These are phyloP conservation scores for Gorsachius goisagi DNA, from an alignment of 2,113 vertebrate genomes.

Conservation along the genomic window DNA sequence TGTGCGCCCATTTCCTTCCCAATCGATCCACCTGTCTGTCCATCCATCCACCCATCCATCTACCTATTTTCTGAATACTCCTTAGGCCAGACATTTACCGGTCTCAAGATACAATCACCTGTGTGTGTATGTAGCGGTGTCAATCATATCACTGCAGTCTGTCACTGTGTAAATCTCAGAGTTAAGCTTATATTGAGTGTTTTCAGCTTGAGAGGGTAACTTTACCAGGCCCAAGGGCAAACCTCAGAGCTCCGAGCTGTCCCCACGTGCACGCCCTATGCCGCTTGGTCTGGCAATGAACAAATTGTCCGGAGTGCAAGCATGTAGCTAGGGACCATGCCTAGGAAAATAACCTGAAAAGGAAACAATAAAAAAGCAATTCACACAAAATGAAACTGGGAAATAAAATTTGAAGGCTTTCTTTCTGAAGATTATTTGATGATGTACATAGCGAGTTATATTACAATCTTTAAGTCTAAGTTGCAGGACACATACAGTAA, in stretches of 20 bases:
- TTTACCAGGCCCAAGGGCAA: neutral
- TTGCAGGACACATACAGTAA: neutral
- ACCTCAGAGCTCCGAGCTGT: neutral
- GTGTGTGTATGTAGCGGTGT: rapidly evolving
- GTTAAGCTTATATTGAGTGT: neutral
- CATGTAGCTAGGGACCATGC: neutral
- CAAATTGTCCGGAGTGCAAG: neutral
- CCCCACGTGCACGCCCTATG: neutral
- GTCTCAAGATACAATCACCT: neutral
- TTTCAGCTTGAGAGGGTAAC: neutral
- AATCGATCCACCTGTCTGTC: neutral
- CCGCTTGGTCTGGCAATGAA: neutral
- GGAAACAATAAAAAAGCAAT: neutral
- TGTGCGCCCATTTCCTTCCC: neutral
- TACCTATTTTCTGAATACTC: neutral
- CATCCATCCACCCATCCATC: neutral
- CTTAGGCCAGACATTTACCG: neutral
- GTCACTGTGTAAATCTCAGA: neutral
- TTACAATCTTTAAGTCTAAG: neutral
- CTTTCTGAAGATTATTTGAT: neutral
- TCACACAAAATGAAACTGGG: neutral
- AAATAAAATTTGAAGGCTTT: neutral
- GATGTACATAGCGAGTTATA: neutral
- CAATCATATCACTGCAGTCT: neutral
- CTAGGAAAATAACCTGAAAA: neutral